Conservation (phyloP, 1,140 invertebrate species). For the Philaenus spumarius region DNA sequence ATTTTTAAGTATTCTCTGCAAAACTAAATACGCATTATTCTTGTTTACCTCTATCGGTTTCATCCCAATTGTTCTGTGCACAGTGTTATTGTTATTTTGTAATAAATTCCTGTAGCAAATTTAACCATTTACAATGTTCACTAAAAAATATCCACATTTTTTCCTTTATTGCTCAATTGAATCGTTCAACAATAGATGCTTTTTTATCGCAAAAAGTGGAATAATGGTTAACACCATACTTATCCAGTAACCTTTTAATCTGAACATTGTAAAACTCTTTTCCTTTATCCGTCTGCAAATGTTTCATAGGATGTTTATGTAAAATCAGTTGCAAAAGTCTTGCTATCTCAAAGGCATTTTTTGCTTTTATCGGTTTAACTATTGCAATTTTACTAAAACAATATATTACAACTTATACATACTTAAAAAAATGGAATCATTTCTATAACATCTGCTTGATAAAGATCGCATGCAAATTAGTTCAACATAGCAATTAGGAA, state of each 20-base stretch:
- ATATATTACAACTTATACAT: conserved; percentile 40
- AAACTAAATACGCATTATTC: too few relatives aligned
- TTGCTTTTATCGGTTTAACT: too few relatives aligned
- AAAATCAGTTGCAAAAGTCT: conserved; percentile 30
- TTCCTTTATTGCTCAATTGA: conserved; percentile 42
- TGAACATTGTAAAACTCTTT: too few relatives aligned
- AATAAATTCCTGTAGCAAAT: too few relatives aligned
- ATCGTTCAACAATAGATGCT: conserved; percentile 41
- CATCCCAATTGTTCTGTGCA: too few relatives aligned
- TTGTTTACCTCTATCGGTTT: too few relatives aligned
- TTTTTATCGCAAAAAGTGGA: conserved; percentile 41
- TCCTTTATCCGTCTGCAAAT: too few relatives aligned
- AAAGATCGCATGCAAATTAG: conserved; percentile 21
- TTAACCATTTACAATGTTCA: too few relatives aligned
- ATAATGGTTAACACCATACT: too few relatives aligned
- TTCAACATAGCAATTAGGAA: conserved; percentile 14
- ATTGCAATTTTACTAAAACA: too few relatives aligned
- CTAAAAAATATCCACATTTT: conserved; percentile 40
- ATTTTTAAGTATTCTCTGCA: too few relatives aligned
- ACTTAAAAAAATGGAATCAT: conserved; percentile 33
- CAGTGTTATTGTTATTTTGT: conserved; percentile 38
- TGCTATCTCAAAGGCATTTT: conserved; percentile 30
- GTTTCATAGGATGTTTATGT: too few relatives aligned
- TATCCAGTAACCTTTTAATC: conserved; percentile 12
- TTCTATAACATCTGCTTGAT: conserved; percentile 26